A percentile compares a stretch with the other conserved stretches of the same genome.
phyloP scores from a whole-genome alignment of 2,113 vertebrate species.

The Coregonus clupeaformis region DNA sequence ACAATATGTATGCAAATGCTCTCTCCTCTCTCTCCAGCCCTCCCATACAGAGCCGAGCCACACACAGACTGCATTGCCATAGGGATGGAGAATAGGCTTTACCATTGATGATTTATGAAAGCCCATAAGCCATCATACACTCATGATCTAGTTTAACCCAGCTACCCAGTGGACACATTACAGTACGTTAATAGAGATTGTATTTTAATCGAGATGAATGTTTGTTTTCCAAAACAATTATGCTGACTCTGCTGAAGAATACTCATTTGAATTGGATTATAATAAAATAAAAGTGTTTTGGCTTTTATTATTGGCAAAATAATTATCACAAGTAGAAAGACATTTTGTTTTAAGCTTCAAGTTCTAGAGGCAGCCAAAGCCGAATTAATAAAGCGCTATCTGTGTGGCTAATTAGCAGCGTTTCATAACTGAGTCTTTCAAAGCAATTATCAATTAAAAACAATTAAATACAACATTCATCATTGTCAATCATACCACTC shows the following conservation, averaged over 20 bases:
- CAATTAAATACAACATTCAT: constrained; percentile 68
- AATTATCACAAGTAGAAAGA: constrained; percentile 51
- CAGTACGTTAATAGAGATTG: constrained; percentile 31
- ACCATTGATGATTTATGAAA: constrained; percentile 44
- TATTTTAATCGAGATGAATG: not conserved
- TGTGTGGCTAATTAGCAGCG: constrained; percentile 63
- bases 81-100: too few relatives aligned
- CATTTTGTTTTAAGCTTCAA: constrained; percentile 36
- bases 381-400: constrained; percentile 65
- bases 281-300: constrained; percentile 34
- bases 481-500: constrained; percentile 37
- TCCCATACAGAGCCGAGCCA: constrained; percentile 18
- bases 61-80: too few relatives aligned
- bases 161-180: constrained; percentile 26
- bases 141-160: constrained; percentile 50
- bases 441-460: constrained; percentile 67
- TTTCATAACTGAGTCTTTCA: constrained; percentile 68
- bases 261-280: constrained; percentile 19
- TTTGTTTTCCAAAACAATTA: constrained; percentile 26
- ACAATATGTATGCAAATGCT: constrained; percentile 79
- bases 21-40: not conserved
- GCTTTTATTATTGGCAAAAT: constrained; percentile 35
- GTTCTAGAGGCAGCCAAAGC: constrained; percentile 51
- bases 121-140: constrained; percentile 47
- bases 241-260: constrained; percentile 4